A percentile compares a stretch with the other conserved stretches of the same genome.
phyloP scores from a whole-genome alignment of 2,797 vertebrate genomes.

The Coendou prehensilis region DNA sequence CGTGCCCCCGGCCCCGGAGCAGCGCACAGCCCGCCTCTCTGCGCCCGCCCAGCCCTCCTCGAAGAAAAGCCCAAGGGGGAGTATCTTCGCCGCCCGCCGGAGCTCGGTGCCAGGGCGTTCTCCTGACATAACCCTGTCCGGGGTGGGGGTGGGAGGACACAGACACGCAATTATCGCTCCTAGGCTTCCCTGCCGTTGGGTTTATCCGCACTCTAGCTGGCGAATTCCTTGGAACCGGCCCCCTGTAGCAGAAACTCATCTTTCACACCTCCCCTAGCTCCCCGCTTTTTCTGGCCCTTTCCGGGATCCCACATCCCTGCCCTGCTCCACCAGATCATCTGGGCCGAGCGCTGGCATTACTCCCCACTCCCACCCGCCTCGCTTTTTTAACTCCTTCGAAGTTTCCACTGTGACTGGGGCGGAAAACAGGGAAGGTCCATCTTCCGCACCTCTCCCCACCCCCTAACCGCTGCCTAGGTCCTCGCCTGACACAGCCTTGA shows the following conservation, averaged over 20 bases:
- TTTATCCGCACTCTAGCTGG: background rate
- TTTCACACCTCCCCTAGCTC: conserved; percentile 18
- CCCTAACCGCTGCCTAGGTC: background rate
- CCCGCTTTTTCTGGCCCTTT: conserved; percentile 25
- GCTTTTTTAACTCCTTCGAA: conserved; percentile 64
- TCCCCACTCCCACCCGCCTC: background rate
- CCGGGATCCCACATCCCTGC: background rate
- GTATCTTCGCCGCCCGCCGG: background rate
- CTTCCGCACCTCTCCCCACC: conserved; percentile 33
- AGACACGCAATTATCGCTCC: background rate
- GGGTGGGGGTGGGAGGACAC: background rate
- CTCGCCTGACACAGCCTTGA: background rate
- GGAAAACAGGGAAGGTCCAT: background rate
- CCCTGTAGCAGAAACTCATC: background rate
- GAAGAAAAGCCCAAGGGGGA: background rate
- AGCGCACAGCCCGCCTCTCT: conserved; percentile 1
- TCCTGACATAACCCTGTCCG: conserved; percentile 48
- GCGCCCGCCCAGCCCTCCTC: background rate
- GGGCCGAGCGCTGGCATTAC: background rate
- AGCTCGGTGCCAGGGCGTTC: conserved; percentile 45
- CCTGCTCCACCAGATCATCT: background rate
- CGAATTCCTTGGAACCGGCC: conserved; percentile 20
- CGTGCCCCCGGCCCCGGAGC: background rate
- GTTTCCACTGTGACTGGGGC: background rate
- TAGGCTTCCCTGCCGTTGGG: background rate